Conservation (phyloP, 2,797 vertebrate species). For the Pachyuromys duprasi region DNA sequence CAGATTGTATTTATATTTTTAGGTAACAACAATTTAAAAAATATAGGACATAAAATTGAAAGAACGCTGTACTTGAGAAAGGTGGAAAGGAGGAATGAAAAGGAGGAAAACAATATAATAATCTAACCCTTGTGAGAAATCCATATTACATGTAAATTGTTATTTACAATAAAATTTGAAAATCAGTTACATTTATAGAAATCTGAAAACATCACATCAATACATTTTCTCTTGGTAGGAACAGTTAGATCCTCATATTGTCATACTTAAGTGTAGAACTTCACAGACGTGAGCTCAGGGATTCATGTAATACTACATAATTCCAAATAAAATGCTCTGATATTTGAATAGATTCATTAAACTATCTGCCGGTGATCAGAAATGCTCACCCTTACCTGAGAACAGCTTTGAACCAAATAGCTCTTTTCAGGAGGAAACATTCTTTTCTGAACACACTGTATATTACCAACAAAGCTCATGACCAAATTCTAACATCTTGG, state of each 20-base stretch:
- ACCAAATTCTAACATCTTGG: not conserved
- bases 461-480: not conserved
- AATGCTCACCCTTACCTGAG: not conserved
- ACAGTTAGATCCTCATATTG: not conserved
- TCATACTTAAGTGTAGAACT: not conserved
- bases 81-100: not conserved
- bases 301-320: not conserved
- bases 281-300: not conserved
- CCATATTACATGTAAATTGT: not conserved
- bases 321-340: not conserved
- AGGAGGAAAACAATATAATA: not conserved
- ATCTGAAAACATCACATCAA: not conserved
- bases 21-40: not conserved
- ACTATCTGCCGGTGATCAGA: not conserved
- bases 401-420: not conserved
- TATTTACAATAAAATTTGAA: constrained; percentile 15
- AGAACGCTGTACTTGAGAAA: no score
- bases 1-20: not conserved
- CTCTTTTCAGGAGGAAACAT: not conserved
- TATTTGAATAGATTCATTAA: not conserved
- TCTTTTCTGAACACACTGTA: not conserved
- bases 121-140: not conserved
- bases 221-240: not conserved
- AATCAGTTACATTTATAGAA: not conserved
- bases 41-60: not conserved